These are phyloP conservation scores for Falcunculus frontatus DNA, from an alignment of 2,113 vertebrate genomes.

Conservation along the genomic window DNA sequence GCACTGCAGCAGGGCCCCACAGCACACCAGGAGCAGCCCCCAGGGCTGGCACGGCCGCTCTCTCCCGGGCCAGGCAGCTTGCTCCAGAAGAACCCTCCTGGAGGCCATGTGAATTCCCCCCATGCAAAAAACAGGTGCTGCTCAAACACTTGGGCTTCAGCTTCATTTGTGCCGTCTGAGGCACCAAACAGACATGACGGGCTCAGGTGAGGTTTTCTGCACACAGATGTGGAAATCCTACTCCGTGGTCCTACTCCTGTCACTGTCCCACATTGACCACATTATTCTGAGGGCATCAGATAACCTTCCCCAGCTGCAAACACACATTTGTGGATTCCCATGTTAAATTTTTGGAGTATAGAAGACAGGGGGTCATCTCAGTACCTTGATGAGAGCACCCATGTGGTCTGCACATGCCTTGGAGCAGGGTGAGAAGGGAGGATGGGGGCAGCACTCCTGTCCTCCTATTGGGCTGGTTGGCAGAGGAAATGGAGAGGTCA, in stretches of 20 bases:
- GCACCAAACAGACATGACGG: fast-evolving
- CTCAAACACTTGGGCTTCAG: not conserved
- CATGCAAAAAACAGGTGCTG: fast-evolving
- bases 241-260: not conserved
- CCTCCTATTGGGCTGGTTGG: too few relatives aligned
- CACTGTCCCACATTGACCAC: not conserved
- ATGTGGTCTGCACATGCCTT: fast-evolving
- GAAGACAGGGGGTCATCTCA: not conserved
- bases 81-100: fast-evolving
- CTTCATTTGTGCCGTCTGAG: not conserved
- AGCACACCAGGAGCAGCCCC: fast-evolving
- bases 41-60: not conserved
- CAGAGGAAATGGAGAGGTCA: not conserved
- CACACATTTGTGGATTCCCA: not conserved
- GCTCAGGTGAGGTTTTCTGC: not conserved
- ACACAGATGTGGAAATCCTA: not conserved
- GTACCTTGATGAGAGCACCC: not conserved
- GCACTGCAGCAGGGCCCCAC: not conserved
- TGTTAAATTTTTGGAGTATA: not conserved
- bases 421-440: fast-evolving
- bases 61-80: fast-evolving
- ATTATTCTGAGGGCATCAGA: fast-evolving
- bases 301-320: not conserved
- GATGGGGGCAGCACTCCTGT: not conserved
- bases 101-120: fast-evolving